These are phyloP conservation scores for Eulithis testata DNA, from an alignment of 2,888 invertebrate genomes.

Conservation along the genomic window DNA sequence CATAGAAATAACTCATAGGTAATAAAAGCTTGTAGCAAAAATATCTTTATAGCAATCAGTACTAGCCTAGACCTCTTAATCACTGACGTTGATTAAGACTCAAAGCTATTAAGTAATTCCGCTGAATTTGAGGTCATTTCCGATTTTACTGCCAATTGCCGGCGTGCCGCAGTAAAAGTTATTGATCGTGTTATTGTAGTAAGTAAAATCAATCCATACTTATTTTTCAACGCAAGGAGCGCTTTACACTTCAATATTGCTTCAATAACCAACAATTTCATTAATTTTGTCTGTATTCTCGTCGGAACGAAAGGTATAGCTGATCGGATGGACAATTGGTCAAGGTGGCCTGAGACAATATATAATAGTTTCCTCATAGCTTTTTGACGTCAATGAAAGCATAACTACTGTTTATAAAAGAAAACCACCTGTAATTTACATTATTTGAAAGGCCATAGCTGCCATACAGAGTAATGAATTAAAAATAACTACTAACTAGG, in stretches of 20 bases:
- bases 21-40: not conserved
- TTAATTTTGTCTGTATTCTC: constrained; percentile 4
- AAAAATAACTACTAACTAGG: too few species aligned
- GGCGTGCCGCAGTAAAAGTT: constrained; percentile 5
- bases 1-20: not conserved
- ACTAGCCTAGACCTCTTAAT: constrained; percentile 17
- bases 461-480: too few species aligned
- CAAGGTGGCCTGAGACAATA: not conserved
- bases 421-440: too few species aligned
- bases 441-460: too few species aligned
- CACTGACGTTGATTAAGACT: constrained; percentile 14
- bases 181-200: constrained; percentile 4
- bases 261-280: constrained; percentile 1
- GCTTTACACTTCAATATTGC: not conserved
- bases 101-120: constrained; percentile 21
- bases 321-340: not conserved
- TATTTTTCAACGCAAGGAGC: not conserved
- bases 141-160: constrained; percentile 20
- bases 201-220: constrained; percentile 4
- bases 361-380: not conserved
- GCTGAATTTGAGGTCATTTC: constrained; percentile 15
- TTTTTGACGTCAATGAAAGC: too few species aligned
- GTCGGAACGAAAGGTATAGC: constrained; percentile 2
- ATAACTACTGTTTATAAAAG: too few species aligned
- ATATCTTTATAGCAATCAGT: constrained; percentile 10